Conservation (phyloP, 2,888 invertebrate genomes). For the Rhaphigaster nebulosa region DNA sequence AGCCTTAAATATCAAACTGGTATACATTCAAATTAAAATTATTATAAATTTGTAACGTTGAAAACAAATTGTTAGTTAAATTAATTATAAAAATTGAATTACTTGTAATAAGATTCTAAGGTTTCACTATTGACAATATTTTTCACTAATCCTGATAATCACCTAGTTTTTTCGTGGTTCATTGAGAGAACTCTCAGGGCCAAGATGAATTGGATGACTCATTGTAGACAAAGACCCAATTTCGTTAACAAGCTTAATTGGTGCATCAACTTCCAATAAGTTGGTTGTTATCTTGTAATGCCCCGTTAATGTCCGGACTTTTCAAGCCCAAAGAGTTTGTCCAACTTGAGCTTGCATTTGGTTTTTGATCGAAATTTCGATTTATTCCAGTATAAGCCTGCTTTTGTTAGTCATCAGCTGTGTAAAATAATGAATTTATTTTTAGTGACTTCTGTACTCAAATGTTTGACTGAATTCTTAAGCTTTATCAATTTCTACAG, state of each 20-base stretch:
- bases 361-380: background rate
- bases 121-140: background rate
- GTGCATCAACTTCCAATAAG: constrained; percentile 16
- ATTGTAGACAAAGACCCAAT: background rate
- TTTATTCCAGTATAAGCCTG: background rate
- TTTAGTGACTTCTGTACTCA: background rate
- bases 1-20: too few species aligned
- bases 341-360: background rate
- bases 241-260: constrained; percentile 23
- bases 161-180: background rate
- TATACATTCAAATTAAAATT: too few species aligned
- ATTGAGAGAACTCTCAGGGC: background rate
- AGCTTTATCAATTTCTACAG: too few species aligned
- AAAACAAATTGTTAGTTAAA: background rate
- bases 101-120: background rate
- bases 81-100: background rate
- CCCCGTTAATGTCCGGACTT: background rate
- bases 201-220: constrained; percentile 16
- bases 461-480: too few species aligned
- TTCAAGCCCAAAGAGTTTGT: background rate
- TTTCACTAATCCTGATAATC: background rate
- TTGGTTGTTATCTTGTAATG: background rate
- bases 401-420: background rate
- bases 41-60: too few species aligned
- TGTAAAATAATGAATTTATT: background rate